phyloP scores from a whole-genome alignment of 2,797 vertebrate genomes.

The Somateria mollissima region DNA sequence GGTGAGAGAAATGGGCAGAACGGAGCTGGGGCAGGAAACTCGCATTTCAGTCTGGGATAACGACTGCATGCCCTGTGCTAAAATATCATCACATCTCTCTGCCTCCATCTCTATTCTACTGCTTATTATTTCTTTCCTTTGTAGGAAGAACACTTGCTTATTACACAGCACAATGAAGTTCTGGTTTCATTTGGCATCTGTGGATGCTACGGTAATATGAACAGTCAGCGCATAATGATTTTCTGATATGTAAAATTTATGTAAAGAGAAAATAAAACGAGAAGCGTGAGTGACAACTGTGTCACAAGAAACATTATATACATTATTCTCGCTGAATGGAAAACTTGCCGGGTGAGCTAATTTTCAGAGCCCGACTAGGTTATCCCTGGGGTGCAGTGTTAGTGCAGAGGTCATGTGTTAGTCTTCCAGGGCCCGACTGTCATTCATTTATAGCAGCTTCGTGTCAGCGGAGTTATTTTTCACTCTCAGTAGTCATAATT shows the following conservation, averaged over 20 bases:
- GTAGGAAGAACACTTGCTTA: not conserved
- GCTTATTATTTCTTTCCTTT: not conserved
- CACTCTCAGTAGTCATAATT: not conserved
- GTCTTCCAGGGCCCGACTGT: not conserved
- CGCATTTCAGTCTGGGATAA: not conserved
- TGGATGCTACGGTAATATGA: not conserved
- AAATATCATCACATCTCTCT: not conserved
- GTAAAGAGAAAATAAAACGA: not conserved
- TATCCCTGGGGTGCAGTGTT: not conserved
- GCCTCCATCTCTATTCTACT: not conserved
- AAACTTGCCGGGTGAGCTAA: not conserved
- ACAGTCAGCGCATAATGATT: not conserved
- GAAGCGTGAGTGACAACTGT: not conserved
- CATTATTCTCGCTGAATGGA: not conserved
- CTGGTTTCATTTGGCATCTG: not conserved
- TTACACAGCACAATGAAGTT: accelerated
- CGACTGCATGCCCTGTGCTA: not conserved
- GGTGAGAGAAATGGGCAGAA: not conserved
- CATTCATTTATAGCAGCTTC: not conserved
- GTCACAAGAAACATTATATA: not conserved
- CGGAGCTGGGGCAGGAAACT: not conserved
- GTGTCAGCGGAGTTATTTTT: not conserved
- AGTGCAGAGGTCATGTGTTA: not conserved
- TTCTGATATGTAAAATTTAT: not conserved
- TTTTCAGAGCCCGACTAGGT: not conserved